Evolutionary conservation across 2,888 invertebrate species (phyloP), one percentile per base, ranked within the genome.

Genomic region (Drosophila recens): DNA sequence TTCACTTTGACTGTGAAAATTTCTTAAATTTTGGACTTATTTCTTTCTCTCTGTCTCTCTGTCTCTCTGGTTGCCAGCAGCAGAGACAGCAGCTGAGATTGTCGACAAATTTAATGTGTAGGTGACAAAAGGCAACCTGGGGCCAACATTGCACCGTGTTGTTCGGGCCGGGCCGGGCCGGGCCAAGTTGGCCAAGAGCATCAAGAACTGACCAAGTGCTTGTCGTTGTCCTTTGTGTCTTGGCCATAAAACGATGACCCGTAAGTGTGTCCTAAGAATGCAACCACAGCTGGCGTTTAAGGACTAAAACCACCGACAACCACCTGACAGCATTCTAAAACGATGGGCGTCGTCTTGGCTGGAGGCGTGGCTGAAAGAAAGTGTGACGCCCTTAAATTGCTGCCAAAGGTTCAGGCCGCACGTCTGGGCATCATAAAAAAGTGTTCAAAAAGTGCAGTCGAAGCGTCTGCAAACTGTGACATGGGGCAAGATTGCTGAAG

Each of bases 201-300:
- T 65, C 72, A 67, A 62, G 67, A 76, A 59, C 67, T 71, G 72
- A 62, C 75, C 82, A 71, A 68, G 67, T 67, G 67, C 58, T 62
- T 67, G 73, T 58, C 67, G 63, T 53, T 76, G 73, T 52, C 70
- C 45, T 56, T 43, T 45, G 45, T 63, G 66, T 54, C 72, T 53
- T 33, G 54, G 56, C 69, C 77, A 80, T 77, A 77, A 88, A 84
- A 83, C 83, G 82, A 86, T 88, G 87, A 89, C 87, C 88, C 82
- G 79, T 79, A 82, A 89, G 79, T 76, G 77, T 85, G 78, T 80
- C 69, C 67, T 73, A 68, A 75, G 72, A 70, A 73, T 67, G 75
- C 74, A 70, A 69, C 69, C 72, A 69, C 70, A 61, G 69, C 62
- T 42, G 40, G 11, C 56, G 64, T 56, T 40, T 42, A 38, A 40